Evolutionary conservation across 2,113 vertebrate species (phyloP).

Genomic region (Toxotes chatareus): DNA sequence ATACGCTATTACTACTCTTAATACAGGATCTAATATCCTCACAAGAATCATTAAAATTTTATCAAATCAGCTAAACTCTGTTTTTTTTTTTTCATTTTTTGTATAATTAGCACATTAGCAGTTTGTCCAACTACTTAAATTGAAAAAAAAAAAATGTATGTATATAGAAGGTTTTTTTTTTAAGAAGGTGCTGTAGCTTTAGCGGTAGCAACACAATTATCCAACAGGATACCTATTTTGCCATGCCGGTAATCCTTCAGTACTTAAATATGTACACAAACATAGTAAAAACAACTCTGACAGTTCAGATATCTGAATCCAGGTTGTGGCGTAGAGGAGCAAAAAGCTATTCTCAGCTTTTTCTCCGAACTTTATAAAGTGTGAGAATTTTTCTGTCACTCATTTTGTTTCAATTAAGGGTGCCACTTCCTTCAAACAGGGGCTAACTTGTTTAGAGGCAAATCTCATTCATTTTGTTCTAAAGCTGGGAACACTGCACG

Average conservation of each 20-base stretch:
- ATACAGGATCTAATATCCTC: neutral
- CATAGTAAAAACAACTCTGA: neutral
- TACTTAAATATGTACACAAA: neutral
- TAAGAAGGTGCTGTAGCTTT: neutral
- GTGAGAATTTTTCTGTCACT: constrained; percentile 4
- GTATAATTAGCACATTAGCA: neutral
- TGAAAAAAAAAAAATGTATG: neutral
- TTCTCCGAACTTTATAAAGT: constrained; percentile 16
- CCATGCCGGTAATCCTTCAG: neutral
- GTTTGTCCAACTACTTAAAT: neutral
- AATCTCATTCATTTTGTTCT: constrained; percentile 22
- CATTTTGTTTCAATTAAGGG: constrained; percentile 45
- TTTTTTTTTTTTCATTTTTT: neutral
- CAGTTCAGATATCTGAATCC: neutral
- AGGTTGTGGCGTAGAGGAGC: neutral
- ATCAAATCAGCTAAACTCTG: neutral
- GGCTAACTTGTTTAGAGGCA: constrained; percentile 36
- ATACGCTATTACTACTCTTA: neutral
- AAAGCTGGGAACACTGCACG: constrained; percentile 44
- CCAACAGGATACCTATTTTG: neutral
- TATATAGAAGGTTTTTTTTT: neutral
- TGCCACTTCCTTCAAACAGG: constrained; percentile 34
- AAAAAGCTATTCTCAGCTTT: neutral
- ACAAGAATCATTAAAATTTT: neutral
- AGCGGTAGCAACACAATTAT: neutral